Evolutionary conservation across 2,797 vertebrate species (phyloP).

Genomic region (Furcifer pardalis): DNA sequence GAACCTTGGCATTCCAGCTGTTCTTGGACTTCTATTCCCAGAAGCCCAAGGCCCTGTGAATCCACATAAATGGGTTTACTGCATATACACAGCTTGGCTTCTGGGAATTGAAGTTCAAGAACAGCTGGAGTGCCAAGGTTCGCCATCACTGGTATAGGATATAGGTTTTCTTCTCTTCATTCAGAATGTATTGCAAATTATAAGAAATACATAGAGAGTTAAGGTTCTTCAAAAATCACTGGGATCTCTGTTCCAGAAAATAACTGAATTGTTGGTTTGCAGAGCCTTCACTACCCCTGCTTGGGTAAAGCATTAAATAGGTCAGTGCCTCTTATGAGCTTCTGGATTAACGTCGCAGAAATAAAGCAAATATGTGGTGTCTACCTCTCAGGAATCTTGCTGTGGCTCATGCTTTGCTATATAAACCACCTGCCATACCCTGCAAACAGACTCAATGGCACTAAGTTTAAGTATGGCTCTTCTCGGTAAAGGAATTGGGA

Average conservation of each 20-base stretch:
- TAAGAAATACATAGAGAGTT: not conserved
- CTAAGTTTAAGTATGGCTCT: not conserved
- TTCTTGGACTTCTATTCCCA: too few relatives aligned
- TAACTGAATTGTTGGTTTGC: too few relatives aligned
- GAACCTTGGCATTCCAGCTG: too few relatives aligned
- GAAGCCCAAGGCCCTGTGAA: too few relatives aligned
- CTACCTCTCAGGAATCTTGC: too few relatives aligned
- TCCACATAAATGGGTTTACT: too few relatives aligned
- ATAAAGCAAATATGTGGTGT: not conserved
- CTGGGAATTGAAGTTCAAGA: too few relatives aligned
- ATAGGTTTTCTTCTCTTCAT: not conserved
- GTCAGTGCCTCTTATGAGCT: not conserved
- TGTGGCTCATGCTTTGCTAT: not conserved
- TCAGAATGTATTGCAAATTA: too few relatives aligned
- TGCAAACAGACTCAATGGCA: not conserved
- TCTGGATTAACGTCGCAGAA: not conserved
- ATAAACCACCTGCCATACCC: not conserved
- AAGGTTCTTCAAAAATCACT: not conserved
- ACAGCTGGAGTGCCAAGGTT: too few relatives aligned
- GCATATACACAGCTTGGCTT: too few relatives aligned
- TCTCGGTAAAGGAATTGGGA: too few relatives aligned
- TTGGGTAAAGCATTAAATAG: not conserved
- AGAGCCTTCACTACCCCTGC: too few relatives aligned
- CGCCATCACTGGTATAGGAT: not conserved
- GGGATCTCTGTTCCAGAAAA: not conserved